A percentile compares a stretch with the other conserved stretches of the same genome.
Evolutionary conservation across 2,797 vertebrate genomes (phyloP).

Genomic region (Emydoidea blandingii): DNA sequence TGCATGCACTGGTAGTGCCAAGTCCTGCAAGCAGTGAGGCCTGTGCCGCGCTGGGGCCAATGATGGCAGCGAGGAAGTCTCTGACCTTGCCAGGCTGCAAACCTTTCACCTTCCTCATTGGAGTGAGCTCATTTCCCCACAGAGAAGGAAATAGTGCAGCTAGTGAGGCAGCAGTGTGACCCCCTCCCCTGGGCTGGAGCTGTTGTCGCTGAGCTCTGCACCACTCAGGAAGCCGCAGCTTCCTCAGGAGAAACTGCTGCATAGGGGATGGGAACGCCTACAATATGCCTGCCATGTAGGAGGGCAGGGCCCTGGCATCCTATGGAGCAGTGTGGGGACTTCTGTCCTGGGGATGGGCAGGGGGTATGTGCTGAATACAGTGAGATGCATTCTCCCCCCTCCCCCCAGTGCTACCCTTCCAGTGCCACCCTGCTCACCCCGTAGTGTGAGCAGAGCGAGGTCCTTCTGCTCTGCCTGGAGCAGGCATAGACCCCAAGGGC

Average conservation of each 20-base stretch:
- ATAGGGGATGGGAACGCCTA: neutral
- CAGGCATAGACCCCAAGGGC: neutral
- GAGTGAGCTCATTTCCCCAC: slow-evolving; percentile 64
- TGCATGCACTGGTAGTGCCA: too few species aligned
- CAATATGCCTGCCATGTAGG: neutral
- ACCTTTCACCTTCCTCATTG: slow-evolving; percentile 16
- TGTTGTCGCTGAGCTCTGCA: neutral
- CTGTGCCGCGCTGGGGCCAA: neutral
- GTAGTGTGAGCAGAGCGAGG: too few species aligned
- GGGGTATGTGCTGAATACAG: neutral
- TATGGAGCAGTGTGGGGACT: neutral
- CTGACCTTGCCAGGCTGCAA: neutral
- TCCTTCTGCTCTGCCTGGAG: neutral
- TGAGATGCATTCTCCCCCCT: neutral
- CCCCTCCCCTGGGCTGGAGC: neutral
- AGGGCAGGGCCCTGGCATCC: neutral
- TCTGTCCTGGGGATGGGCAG: neutral
- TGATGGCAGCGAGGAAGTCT: neutral
- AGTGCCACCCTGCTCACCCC: neutral
- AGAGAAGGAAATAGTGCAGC: slow-evolving; percentile 35
- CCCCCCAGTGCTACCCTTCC: neutral
- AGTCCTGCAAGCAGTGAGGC: too few species aligned
- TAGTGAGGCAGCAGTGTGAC: neutral
- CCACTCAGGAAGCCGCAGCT: slow-evolving; percentile 80
- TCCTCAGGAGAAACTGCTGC: slow-evolving; percentile 70